phyloP scores from a whole-genome alignment of 2,113 vertebrate species.

The Phaethon lepturus region DNA sequence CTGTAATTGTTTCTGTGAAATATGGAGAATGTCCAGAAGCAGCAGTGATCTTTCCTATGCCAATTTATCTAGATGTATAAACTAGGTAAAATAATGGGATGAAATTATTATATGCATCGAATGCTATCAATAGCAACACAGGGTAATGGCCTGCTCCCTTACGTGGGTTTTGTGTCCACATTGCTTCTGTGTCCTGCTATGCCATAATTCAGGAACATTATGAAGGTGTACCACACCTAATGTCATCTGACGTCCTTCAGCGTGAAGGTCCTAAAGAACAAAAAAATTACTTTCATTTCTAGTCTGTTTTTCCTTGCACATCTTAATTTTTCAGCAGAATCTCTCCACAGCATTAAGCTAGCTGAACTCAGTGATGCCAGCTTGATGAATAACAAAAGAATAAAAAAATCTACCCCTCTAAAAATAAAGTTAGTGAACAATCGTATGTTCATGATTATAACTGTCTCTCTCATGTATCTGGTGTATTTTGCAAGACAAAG shows the following conservation, averaged over 20 bases:
- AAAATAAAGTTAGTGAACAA: background rate
- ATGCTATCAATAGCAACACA: background rate
- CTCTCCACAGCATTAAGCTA: background rate
- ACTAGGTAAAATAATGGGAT: background rate
- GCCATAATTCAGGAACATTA: background rate
- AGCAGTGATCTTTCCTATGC: background rate
- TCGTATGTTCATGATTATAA: background rate
- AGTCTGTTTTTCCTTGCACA: background rate
- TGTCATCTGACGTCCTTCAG: background rate
- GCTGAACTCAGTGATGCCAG: background rate
- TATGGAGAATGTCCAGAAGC: background rate
- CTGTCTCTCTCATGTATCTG: background rate
- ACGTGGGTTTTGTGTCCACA: fast-evolving
- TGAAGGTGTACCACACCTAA: too few species aligned
- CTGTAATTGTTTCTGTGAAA: background rate
- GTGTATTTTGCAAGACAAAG: background rate
- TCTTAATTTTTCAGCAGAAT: background rate
- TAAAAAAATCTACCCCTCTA: background rate
- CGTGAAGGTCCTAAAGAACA: background rate
- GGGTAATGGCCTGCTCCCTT: background rate
- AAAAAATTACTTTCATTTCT: background rate
- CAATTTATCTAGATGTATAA: background rate
- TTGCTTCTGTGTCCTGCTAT: background rate
- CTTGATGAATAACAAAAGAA: background rate
- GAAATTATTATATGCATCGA: background rate